Evolutionary conservation across 2,113 vertebrate species (phyloP), one percentile per base, ranked within the genome.

Genomic region (Datnioides undecimradiatus): DNA sequence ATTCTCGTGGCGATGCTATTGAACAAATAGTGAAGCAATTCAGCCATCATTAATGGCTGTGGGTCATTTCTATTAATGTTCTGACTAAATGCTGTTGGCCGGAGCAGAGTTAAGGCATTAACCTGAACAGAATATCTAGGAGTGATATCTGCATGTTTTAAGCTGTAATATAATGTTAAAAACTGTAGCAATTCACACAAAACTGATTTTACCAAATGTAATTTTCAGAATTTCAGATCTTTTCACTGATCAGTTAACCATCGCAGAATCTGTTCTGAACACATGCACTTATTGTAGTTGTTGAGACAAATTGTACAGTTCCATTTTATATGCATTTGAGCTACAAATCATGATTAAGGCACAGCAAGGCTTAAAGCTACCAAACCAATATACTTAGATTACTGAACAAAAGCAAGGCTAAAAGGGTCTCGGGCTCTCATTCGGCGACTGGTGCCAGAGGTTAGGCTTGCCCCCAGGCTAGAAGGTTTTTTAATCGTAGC

Each of bases 21-120:
- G 54, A 58, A 49, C 52, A 74, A 70, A 86, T 52, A 77, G 31
- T 63, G 54, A 73, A 81, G 58, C 60, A 68, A 51, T 54, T 66
- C 38, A 23, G 36, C 27, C 11, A 5, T 29, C 43, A 17, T 67
- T 68, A 77, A 86, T 40, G 49, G n/a, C 33, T 19, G 8, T 6
- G 52, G 75, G 74, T 80, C 54, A 71, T 81, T 16, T 72, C 11
- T 46, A 17, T 84, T 63, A 55, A 7, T 19, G 1, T 54, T 66
- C 21, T 31, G 70, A 69, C 41, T 64, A 79, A 75, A 69, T 71
- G 12, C 41, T 48, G 34, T 49, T 70, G 4, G 17, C 8, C 57
- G 48, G 62, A 68, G 29, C 31, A 45, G 45, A 49, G 16, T 19
- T 25, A 5, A 82, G 17, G 69, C 33, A 78, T 63, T 45, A 69